Evolutionary conservation across 2,888 invertebrate genomes (phyloP), one percentile per base, ranked within the genome.

Genomic region (Chrysolina americana): DNA sequence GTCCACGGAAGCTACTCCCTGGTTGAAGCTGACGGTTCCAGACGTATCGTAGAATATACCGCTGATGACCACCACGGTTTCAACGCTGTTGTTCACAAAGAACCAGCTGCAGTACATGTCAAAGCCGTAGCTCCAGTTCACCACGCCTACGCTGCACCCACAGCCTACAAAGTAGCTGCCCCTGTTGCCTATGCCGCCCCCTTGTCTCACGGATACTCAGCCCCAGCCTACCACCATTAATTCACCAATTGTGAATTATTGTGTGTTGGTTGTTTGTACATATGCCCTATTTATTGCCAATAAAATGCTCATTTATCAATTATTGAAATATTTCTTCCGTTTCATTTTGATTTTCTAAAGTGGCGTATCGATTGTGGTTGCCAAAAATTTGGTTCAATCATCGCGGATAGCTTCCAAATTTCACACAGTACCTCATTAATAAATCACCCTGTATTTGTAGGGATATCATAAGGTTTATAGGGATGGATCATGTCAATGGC

Each of bases 41-140:
- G 87, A 73, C 88, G 91, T 75, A 86, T 87, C 56, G 91, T 91
- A 17, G 88, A 90, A 21, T 91, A 91, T 83, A 87, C 88, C 70
- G 89, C 90, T 36, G 90, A 90, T 82, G 86, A 88, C 19, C 88
- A 89, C 80, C 88, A 85, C 76, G 90, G 91, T 71, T 91, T 91
- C 86, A 89, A 90, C 81, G 91, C 91, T 6, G 83, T 90, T 53
- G 90, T 90, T 1, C 88, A 87, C 73, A 89, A 89, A 48, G 89
- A 90, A 81, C 76, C 78, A 44, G 77, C 76, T 66, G 68, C 72
- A 28, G 79, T 77, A 10, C 75, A 75, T 21, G 76, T 74, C 17
- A 81, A 84, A 17, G 80, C 84, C 2, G 83, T 83, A 4, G 73
- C 73, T 36, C 71, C 71, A 47, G 23, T 70, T 11, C 36, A 36